phyloP scores from a whole-genome alignment of 2,113 vertebrate genomes.

The Percopsis transmontana region DNA sequence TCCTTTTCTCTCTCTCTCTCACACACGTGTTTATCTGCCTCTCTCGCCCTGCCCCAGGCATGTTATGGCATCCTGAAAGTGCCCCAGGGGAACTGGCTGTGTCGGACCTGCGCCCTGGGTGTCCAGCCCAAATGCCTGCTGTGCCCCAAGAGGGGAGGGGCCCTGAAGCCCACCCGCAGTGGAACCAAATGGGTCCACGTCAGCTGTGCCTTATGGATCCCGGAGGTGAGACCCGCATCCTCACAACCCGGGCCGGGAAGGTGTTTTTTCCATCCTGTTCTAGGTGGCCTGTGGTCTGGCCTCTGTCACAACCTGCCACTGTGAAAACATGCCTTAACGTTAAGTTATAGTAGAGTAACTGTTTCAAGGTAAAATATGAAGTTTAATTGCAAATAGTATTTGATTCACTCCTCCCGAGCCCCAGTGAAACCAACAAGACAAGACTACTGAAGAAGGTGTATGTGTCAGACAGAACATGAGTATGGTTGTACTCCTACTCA shows the following conservation, averaged over 20 bases:
- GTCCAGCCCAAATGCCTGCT: constrained; percentile 98
- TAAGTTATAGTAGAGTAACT: no score
- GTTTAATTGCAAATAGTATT: no score
- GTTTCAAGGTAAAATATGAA: no score
- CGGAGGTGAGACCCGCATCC: constrained; percentile 82
- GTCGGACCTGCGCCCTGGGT: constrained; percentile 93
- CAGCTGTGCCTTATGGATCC: constrained; percentile 99
- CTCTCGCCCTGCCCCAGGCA: constrained; percentile 73
- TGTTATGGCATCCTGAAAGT: constrained; percentile 98
- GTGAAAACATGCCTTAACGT: no score
- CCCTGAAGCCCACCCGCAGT: constrained; percentile 95
- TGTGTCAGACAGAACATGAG: no score
- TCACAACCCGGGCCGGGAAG: no score
- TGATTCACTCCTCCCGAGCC: no score
- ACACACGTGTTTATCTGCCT: background rate
- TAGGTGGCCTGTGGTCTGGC: no score
- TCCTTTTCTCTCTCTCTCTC: background rate
- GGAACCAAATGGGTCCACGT: constrained; percentile 99
- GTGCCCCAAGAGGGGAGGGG: constrained; percentile 95
- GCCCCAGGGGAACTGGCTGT: constrained; percentile 95
- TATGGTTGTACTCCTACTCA: no score
- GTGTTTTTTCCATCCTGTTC: background rate
- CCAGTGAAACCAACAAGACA: no score
- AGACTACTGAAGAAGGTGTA: no score
- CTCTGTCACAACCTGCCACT: no score